These are phyloP conservation scores for Leuciscus waleckii DNA, from an alignment of 2,797 vertebrate species.

Conservation along the genomic window DNA sequence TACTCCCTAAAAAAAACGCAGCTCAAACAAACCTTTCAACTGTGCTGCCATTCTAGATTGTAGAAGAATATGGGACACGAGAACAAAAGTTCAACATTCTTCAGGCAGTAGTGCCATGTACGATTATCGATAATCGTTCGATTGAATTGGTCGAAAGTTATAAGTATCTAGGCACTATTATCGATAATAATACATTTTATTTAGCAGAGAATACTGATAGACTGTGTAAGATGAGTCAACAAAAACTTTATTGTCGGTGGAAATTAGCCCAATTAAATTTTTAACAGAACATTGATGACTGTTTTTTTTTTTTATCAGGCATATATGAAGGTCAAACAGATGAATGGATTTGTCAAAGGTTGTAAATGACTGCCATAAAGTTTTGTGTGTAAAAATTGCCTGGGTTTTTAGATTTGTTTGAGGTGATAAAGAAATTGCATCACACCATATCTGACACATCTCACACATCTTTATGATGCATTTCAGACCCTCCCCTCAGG, in stretches of 20 bases:
- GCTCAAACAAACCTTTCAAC: not conserved
- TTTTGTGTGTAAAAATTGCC: too few relatives aligned
- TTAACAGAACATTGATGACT: not conserved
- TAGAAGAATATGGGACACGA: not conserved
- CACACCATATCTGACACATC: not conserved
- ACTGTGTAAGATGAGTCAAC: not conserved
- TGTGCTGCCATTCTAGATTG: not conserved
- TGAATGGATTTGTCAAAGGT: not conserved
- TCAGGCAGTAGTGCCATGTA: not conserved
- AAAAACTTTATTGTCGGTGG: not conserved
- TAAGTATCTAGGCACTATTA: not conserved
- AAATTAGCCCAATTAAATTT: not conserved
- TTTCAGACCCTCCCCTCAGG: not conserved
- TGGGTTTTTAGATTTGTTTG: not conserved
- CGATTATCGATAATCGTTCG: not conserved
- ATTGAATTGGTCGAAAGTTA: not conserved
- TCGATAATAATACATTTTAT: not conserved
- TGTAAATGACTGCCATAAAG: not conserved
- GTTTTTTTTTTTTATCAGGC: not conserved
- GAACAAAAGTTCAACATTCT: not conserved
- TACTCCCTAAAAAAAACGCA: not conserved
- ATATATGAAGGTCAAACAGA: too few relatives aligned
- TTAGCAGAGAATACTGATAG: not conserved
- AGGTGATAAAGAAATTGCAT: not conserved
- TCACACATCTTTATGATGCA: not conserved